Conservation (phyloP, 2,113 vertebrate species). For the Cebus imitator region DNA sequence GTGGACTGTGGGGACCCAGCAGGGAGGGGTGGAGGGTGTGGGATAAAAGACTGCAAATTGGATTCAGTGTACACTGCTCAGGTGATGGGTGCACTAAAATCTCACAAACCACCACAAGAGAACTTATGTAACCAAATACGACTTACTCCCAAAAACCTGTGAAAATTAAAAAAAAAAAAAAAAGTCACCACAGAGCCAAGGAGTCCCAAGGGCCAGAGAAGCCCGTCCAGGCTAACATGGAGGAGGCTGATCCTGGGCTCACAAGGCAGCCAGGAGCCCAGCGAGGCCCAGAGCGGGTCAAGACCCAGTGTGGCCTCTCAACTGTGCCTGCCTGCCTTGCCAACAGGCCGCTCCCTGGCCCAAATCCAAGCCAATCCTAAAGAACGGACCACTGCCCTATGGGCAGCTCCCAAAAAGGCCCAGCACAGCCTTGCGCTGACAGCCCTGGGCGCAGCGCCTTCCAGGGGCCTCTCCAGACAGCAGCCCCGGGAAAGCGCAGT, state of each 20-base stretch:
- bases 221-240: accelerated
- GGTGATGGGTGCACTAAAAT: too few relatives aligned
- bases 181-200: neutral
- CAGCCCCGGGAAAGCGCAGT: neutral
- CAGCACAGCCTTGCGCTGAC: too few relatives aligned
- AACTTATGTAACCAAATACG: too few relatives aligned
- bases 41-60: too few relatives aligned
- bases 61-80: too few relatives aligned
- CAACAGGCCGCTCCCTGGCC: neutral
- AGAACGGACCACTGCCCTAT: neutral
- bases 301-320: neutral
- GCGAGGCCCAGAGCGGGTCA: neutral
- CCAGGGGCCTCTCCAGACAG: neutral
- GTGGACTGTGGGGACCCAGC: too few relatives aligned
- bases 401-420: neutral
- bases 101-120: too few relatives aligned
- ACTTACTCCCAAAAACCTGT: too few relatives aligned
- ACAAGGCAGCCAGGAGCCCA: neutral
- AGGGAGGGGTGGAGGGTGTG: too few relatives aligned
- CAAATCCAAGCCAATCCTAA: neutral
- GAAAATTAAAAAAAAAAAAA: neutral
- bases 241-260: neutral
- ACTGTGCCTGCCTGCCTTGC: neutral
- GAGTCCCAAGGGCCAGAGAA: neutral
- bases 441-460: neutral